Conservation (phyloP, 2,113 vertebrate genomes). For the Myiozetetes cayanensis region DNA sequence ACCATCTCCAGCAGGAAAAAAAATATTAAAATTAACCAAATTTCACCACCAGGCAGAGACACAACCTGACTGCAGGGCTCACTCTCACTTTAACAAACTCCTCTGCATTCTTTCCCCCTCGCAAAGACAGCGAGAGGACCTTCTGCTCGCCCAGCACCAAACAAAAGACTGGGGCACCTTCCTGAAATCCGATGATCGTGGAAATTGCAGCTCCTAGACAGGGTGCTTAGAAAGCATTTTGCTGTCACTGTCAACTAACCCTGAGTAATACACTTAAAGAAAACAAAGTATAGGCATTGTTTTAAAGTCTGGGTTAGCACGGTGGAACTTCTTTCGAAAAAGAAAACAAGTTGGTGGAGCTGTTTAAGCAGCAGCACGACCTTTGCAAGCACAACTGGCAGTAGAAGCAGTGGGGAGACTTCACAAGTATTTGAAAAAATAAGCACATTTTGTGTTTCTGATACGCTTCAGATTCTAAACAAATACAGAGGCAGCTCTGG, state of each 20-base stretch:
- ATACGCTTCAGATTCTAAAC: background rate
- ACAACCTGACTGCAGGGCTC: constrained; percentile 11
- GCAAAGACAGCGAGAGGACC: constrained; percentile 72
- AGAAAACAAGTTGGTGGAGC: background rate
- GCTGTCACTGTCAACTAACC: constrained; percentile 71
- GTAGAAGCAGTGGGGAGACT: background rate
- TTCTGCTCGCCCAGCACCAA: constrained; percentile 78
- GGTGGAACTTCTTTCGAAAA: background rate
- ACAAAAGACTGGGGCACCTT: constrained; percentile 83
- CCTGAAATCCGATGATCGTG: constrained; percentile 86
- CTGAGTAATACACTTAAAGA: constrained; percentile 64
- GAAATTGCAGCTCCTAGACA: constrained; percentile 75
- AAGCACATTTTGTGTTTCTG: background rate
- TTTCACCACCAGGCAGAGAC: background rate
- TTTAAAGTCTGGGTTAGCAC: constrained; percentile 52
- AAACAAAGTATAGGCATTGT: constrained; percentile 49
- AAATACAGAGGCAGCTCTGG: background rate
- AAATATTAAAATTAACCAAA: no score
- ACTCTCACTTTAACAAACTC: constrained; percentile 54
- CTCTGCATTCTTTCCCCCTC: constrained; percentile 64
- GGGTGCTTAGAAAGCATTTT: constrained; percentile 74
- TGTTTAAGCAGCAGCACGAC: constrained; percentile 15
- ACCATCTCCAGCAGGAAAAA: background rate
- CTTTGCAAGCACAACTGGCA: background rate
- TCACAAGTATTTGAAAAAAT: background rate